Base-by-base conservation (phyloP, 2,797 vertebrate genomes). In the Mergus octosetaceus region DNA sequence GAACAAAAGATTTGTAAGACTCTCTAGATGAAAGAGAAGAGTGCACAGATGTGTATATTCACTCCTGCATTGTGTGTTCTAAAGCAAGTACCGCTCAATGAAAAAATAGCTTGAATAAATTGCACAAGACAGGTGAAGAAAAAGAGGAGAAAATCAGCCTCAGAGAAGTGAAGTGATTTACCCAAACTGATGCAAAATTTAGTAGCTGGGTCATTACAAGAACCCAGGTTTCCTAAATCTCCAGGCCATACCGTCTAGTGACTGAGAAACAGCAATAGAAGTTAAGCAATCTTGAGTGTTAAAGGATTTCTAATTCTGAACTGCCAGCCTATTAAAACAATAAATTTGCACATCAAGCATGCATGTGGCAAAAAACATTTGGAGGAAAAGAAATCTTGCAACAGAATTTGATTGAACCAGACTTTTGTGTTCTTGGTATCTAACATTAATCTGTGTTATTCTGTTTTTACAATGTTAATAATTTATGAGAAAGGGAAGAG, bases 281-380 rank as follows among this genome's bases (percentile, higher is more conserved):
- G 18, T 79, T 38, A 39, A 66, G 39, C 0, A 2, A 13, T 13
- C 28, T 51, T 17, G 25, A 38, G 11, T 1, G 1, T 8, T 18
- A 80, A 73, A 84, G 11, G 45, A 47, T 80, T 90, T 80, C 38
- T 87, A 57, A 54, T 65, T 64, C 53, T 74, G 39, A 89, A 51
- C 39, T 89, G 13, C 32, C 41, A 10, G 13, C 38, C 10, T 72
- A 32, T 64, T 61, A 71, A 92, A 90, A 51, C 9, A 71, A 41
- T 21, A 24, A 19, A 69, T 82, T 89, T 87, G 25, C 22, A 65
- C 17, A 53, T 76, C n/a, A 65, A 49, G 38, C 9, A 49, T 34
- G 12, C 32, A 39, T 39, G 43, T 45, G 60, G 68, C 14, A 62
- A 71, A 21, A 86, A 76, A 16, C 4, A n/a, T 58, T 77, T 2